Conservation (phyloP, 2,113 vertebrate genomes). For the Macrotis lagotis region DNA sequence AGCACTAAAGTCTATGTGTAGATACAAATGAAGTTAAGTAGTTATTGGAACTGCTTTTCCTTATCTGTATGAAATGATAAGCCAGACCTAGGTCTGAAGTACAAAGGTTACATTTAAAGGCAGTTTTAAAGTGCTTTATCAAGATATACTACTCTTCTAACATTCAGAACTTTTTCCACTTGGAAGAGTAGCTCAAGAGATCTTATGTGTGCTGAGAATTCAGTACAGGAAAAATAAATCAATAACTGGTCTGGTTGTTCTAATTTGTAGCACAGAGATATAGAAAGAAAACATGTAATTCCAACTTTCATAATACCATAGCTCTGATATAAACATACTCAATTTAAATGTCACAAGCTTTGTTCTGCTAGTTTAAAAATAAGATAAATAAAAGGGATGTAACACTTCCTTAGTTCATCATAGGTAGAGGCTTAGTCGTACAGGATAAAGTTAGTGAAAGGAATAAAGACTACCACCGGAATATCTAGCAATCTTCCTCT, state of each 20-base stretch:
- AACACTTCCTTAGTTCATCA: not conserved
- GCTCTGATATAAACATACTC: not conserved
- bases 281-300: not conserved
- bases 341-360: not conserved
- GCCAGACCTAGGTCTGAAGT: conserved; percentile 44
- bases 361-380: not conserved
- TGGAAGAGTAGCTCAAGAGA: conserved; percentile 2
- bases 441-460: not conserved
- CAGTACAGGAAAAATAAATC: conserved; percentile 11
- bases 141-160: conserved; percentile 34
- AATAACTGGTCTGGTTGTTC: not conserved
- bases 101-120: conserved; percentile 32
- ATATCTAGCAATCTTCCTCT: not conserved
- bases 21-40: not conserved
- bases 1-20: not conserved
- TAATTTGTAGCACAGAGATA: not conserved
- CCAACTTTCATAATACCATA: not conserved
- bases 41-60: conserved; percentile 35
- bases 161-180: conserved; percentile 1
- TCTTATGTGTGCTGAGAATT: not conserved
- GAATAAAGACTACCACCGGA: not conserved
- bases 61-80: conserved; percentile 39
- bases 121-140: not conserved
- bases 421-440: not conserved
- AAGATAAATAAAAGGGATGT: not conserved